A percentile compares a stretch with the other conserved stretches of the same genome.
Evolutionary conservation across 2,113 vertebrate genomes (phyloP).

Genomic region (Centrocercus urophasianus): DNA sequence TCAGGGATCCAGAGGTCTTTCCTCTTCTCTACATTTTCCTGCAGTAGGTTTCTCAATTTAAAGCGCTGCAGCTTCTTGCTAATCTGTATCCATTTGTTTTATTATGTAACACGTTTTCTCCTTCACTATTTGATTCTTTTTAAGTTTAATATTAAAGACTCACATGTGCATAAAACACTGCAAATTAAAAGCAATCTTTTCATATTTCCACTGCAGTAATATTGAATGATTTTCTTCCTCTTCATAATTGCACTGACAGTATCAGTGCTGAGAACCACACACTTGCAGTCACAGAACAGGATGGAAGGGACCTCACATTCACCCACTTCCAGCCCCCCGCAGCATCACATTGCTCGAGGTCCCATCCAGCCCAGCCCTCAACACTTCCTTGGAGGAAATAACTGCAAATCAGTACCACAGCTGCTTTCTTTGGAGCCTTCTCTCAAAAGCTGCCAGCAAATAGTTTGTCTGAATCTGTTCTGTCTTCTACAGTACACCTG

Average conservation of each 20-base stretch:
- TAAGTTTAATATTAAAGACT: background rate
- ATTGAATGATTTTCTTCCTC: background rate
- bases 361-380: background rate
- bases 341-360: background rate
- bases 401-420: accelerated
- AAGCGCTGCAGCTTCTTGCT: background rate
- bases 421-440: background rate
- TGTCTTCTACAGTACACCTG: background rate
- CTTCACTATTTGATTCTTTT: background rate
- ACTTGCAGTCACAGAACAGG: background rate
- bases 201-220: too few relatives aligned
- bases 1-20: constrained; percentile 14
- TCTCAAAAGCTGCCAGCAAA: background rate
- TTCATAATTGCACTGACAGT: accelerated
- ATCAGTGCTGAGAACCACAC: background rate
- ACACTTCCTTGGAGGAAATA: background rate
- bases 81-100: background rate
- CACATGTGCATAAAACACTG: accelerated
- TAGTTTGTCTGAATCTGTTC: background rate
- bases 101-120: background rate
- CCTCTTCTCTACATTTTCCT: background rate
- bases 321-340: background rate
- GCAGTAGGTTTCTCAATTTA: background rate
- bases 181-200: background rate
- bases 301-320: background rate